Conservation (phyloP, 2,797 vertebrate genomes). For the Coregonus sp. region DNA sequence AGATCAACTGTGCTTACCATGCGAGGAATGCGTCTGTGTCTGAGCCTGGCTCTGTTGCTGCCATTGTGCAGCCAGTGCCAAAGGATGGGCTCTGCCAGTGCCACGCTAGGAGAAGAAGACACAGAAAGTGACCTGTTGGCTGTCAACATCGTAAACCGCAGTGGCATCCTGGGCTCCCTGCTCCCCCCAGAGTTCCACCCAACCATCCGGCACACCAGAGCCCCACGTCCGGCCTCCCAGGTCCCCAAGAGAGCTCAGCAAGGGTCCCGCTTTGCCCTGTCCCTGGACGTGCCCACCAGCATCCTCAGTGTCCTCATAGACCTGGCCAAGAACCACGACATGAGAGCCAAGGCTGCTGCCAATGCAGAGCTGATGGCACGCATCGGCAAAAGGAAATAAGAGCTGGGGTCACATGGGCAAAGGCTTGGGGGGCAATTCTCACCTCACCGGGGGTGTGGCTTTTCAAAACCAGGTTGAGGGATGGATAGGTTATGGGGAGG, state of each 20-base stretch:
- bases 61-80: conserved; percentile 61
- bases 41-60: conserved; percentile 72
- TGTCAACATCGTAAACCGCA: conserved; percentile 47
- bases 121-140: conserved; percentile 54
- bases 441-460: neutral
- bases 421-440: neutral
- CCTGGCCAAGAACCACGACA: conserved; percentile 83
- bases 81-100: conserved; percentile 31
- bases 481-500: neutral
- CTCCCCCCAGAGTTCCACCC: conserved; percentile 50
- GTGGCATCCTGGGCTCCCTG: conserved; percentile 46
- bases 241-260: conserved; percentile 73
- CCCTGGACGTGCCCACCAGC: conserved; percentile 82
- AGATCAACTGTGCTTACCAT: conserved; percentile 59
- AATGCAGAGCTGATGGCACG: conserved; percentile 84
- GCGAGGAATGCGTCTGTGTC: conserved; percentile 53
- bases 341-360: conserved; percentile 81
- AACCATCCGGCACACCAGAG: conserved; percentile 48
- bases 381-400: conserved; percentile 80
- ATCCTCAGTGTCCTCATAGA: conserved; percentile 84
- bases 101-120: conserved; percentile 55
- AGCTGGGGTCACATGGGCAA: neutral
- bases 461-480: conserved; percentile 7
- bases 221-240: conserved; percentile 47
- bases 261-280: conserved; percentile 77